phyloP scores from a whole-genome alignment of 2,113 vertebrate species.

The Peromyscus maniculatus region DNA sequence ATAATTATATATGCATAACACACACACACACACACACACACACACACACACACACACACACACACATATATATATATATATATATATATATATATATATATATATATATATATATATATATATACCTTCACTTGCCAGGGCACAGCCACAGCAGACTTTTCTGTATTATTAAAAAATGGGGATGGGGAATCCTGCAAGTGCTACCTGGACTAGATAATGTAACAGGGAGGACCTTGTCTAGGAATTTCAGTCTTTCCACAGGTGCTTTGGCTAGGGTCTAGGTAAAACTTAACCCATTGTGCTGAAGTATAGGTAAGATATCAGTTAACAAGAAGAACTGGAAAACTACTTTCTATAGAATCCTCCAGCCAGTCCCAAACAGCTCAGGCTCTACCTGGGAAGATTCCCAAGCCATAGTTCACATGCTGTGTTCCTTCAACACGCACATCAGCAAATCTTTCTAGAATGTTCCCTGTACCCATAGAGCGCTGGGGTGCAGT shows the following conservation, averaged over 20 bases:
- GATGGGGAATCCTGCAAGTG: not conserved
- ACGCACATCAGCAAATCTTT: not conserved
- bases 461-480: not conserved
- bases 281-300: conserved; percentile 7
- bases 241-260: not conserved
- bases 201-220: conserved; percentile 11
- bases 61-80: not conserved
- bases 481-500: not conserved
- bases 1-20: not conserved
- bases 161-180: conserved; percentile 26
- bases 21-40: too few species aligned
- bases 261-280: not conserved
- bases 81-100: not conserved
- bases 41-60: too few species aligned
- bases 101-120: not conserved
- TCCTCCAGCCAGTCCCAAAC: not conserved
- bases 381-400: not conserved
- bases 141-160: conserved; percentile 27
- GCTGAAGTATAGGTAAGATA: not conserved
- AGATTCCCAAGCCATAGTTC: not conserved
- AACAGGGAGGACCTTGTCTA: conserved; percentile 24
- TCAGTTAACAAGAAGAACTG: not conserved
- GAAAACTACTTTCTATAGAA: conserved; percentile 12
- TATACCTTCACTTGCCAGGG: not conserved
- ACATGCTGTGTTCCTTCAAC: not conserved